phyloP scores from a whole-genome alignment of 2,797 vertebrate genomes.

The Rhynchotus rufescens region DNA sequence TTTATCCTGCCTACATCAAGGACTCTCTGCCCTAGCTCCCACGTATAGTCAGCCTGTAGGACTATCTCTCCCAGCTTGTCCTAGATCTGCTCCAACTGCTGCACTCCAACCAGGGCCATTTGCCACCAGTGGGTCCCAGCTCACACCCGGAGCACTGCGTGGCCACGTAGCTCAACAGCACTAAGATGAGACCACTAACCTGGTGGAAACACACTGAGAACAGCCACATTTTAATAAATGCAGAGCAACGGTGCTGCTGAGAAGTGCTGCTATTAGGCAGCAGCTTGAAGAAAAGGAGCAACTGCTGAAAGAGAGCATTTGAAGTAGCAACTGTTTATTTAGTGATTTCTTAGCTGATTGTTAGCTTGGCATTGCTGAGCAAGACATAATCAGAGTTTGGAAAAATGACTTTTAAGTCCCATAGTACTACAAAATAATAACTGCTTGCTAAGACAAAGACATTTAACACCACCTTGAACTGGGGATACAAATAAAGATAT shows the following conservation, averaged over 20 bases:
- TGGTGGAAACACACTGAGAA: fast-evolving
- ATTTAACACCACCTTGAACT: conserved; percentile 14
- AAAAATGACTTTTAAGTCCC: conserved; percentile 30
- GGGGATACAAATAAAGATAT: conserved; percentile 57
- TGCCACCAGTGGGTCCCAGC: not conserved
- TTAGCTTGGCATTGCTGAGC: not conserved
- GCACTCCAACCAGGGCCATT: fast-evolving
- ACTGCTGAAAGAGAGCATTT: not conserved
- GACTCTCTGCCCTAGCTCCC: not conserved
- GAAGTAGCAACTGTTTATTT: conserved; percentile 38
- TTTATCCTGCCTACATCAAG: not conserved
- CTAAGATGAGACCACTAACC: not conserved
- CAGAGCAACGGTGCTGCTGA: not conserved
- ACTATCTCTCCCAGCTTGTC: fast-evolving
- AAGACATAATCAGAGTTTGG: not conserved
- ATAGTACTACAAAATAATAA: not conserved
- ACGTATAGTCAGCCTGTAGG: fast-evolving
- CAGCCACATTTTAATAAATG: not conserved
- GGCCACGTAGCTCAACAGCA: fast-evolving
- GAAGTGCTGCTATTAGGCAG: not conserved
- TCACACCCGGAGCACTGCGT: not conserved
- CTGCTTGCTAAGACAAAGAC: conserved; percentile 7
- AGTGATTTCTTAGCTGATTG: conserved; percentile 15
- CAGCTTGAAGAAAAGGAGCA: not conserved
- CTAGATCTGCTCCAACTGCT: not conserved